These are phyloP conservation scores for Onychostruthus taczanowskii DNA, from an alignment of 2,113 vertebrate species.

Conservation along the genomic window DNA sequence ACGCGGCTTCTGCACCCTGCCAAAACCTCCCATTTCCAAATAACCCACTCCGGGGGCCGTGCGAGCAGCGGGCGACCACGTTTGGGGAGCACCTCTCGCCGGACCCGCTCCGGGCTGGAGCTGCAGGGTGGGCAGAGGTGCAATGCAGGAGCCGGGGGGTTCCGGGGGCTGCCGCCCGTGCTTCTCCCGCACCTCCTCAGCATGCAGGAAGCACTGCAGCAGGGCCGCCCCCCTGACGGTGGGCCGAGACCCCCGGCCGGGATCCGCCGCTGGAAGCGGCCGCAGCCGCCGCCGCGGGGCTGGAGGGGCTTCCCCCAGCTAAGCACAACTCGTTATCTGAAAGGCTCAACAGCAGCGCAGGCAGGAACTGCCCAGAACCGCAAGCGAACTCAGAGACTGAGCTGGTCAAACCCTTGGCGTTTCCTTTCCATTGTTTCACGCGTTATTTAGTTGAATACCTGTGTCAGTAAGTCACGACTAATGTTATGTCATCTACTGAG, in stretches of 20 bases:
- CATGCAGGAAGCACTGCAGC: neutral
- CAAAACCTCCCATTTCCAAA: neutral
- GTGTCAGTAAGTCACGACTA: neutral
- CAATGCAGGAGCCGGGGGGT: fast-evolving
- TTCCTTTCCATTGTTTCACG: neutral
- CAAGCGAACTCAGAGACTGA: neutral
- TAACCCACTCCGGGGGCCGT: fast-evolving
- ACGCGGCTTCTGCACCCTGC: neutral
- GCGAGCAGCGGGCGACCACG: neutral
- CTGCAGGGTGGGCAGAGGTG: neutral
- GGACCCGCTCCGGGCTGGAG: neutral
- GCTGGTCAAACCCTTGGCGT: neutral
- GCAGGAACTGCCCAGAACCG: neutral
- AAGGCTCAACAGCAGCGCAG: neutral
- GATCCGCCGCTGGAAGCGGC: neutral
- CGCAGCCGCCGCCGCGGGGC: neutral
- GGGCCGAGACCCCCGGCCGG: neutral
- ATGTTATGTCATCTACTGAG: neutral
- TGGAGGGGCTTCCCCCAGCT: neutral
- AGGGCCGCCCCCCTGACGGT: neutral
- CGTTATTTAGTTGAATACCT: neutral
- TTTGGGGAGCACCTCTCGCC: neutral
- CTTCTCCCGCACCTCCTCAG: neutral
- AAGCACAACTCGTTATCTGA: neutral
- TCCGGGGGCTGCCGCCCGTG: no score